These are phyloP conservation scores for Lynx canadensis DNA, from an alignment of 2,113 vertebrate genomes.

Conservation along the genomic window DNA sequence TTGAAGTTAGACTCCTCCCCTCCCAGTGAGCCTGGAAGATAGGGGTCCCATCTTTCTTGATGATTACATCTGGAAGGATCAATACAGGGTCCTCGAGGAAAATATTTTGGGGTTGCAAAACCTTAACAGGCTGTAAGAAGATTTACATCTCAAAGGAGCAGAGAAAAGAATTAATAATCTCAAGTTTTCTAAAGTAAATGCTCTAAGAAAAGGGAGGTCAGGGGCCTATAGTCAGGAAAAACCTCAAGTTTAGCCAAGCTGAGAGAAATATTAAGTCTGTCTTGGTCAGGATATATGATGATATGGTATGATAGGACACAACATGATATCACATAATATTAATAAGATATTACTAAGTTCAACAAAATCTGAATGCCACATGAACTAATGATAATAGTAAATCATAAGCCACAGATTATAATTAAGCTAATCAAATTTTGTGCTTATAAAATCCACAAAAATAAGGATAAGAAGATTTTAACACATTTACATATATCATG, in stretches of 20 bases:
- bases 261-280: background rate
- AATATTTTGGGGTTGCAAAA: background rate
- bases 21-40: background rate
- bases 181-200: background rate
- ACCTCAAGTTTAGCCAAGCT: background rate
- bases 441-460: background rate
- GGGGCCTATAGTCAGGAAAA: background rate
- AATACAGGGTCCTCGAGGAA: background rate
- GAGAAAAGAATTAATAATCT: background rate
- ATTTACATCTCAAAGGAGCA: background rate
- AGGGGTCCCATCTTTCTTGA: background rate
- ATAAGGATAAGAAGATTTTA: background rate
- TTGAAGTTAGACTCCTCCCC: background rate
- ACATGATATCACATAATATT: background rate
- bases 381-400: background rate
- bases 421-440: background rate
- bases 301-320: background rate
- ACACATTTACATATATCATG: background rate
- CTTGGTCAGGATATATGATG: background rate
- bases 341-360: background rate
- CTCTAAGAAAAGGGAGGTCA: background rate
- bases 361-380: background rate
- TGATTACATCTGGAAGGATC: background rate
- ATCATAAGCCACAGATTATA: background rate
- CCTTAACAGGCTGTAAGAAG: background rate